Base-by-base conservation (phyloP, 2,797 vertebrate species). In the Pitangus sulphuratus region DNA sequence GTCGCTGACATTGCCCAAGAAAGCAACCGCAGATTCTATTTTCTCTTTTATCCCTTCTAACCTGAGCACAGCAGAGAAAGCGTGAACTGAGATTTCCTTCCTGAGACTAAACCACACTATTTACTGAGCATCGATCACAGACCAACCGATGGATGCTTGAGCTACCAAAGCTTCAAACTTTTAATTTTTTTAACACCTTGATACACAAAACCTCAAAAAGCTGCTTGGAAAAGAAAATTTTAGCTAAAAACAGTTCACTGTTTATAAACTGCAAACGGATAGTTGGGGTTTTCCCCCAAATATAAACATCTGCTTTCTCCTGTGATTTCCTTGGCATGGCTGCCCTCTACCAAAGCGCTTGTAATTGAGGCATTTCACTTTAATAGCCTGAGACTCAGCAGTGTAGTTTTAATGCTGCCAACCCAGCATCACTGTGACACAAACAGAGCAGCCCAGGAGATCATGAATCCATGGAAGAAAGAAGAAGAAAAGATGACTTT, bases 61-160 rank as follows among this genome's bases (percentile, higher is more conserved):
- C 28, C 39, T 47, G 28, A 89, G 50, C 75, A 81, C 82, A 85
- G 87, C 65, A 48, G 62, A 70, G 26, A 81, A 80, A 54, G 69
- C 44, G 60, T 53, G 33, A 95, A 77, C 44, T 7, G 53, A 92
- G 33, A 48, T 92, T 82, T 90, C 70, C 72, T 95, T 90, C 77
- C 72, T 33, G 28, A 92, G 54, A 81, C 70, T 60, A 48, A 82
- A 78, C 31, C 51, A 57, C 0, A 0, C 9, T 91, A 39, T 81
- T 83, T 84, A 87, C 50, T 50, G 14, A 86, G n/a, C 3, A 0
- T 69, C 50, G 33, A 25, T 82, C 51, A 89, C 8, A 82, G 61
- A 44, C 25, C 58, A 90, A 7, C 9, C 40, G 54, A 56, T 2
- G 7, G 66, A 78, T 75, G 37, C 31, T 40, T 69, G 30, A 76